Evolutionary conservation across 2,888 invertebrate genomes (phyloP).

Genomic region (Limnephilus lunatus): DNA sequence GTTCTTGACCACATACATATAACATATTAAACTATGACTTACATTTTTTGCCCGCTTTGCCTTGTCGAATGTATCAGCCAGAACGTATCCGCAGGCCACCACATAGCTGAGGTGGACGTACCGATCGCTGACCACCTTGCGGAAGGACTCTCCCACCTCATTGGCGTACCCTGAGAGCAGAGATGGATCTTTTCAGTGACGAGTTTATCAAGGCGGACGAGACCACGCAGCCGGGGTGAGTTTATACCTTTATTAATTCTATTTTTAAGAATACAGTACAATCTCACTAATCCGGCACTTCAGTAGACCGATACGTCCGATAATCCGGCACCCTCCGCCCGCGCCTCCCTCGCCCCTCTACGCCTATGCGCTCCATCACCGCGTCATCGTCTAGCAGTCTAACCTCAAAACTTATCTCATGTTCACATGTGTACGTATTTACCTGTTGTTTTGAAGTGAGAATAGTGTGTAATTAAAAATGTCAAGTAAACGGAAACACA

Average conservation of each 20-base stretch:
- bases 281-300: no score
- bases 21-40: conserved; percentile 65
- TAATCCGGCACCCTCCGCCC: no score
- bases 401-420: no score
- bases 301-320: no score
- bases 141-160: conserved; percentile 96
- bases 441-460: no score
- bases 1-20: no score
- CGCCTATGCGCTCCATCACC: no score
- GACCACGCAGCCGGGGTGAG: conserved; percentile 67
- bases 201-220: conserved; percentile 74
- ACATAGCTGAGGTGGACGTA: conserved; percentile 87
- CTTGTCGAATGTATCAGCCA: conserved; percentile 92
- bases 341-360: no score
- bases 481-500: no score
- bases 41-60: conserved; percentile 81
- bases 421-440: no score
- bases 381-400: no score
- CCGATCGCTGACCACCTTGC: conserved; percentile 84
- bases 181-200: conserved; percentile 72
- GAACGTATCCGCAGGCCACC: conserved; percentile 89
- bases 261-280: neutral
- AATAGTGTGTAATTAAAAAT: no score
- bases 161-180: conserved; percentile 90
- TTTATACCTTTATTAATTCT: neutral